Percentiles rank a stretch among this genome's conserved stretches.
Evolutionary conservation across 2,888 invertebrate species (phyloP).

Genomic region (Mimumesa dahlbomi): DNA sequence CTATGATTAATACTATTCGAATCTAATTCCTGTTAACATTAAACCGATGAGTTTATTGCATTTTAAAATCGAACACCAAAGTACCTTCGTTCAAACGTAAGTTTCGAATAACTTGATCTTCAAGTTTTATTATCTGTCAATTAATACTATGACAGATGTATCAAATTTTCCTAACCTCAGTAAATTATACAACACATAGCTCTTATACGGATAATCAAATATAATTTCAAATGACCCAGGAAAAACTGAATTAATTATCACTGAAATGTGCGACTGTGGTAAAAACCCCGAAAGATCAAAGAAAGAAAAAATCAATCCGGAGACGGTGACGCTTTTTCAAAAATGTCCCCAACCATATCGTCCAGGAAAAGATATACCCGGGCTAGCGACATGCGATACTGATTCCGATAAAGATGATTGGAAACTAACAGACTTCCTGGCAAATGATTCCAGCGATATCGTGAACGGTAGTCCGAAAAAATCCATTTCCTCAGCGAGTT

Average conservation of each 20-base stretch:
- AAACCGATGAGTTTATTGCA: no score
- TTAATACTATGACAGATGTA: no score
- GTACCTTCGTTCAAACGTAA: no score
- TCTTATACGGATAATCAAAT: no score
- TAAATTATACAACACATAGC: no score
- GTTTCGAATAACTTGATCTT: no score
- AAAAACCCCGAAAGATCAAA: constrained; percentile 11
- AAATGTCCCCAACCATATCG: constrained; percentile 36
- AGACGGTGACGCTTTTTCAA: constrained; percentile 54
- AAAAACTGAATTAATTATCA: not conserved
- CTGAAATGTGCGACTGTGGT: constrained; percentile 68
- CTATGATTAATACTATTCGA: no score
- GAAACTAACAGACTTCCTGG: constrained; percentile 6
- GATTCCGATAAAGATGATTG: constrained; percentile 9
- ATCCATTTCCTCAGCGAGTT: constrained; percentile 6
- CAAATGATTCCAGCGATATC: not conserved
- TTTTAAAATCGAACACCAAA: no score
- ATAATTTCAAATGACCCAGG: no score
- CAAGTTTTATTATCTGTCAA: no score
- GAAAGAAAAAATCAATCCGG: constrained; percentile 3
- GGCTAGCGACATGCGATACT: not conserved
- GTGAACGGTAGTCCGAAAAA: not conserved
- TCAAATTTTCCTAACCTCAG: no score
- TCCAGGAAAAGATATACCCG: constrained; percentile 18
- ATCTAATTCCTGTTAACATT: no score